phyloP scores from a whole-genome alignment of 2,113 vertebrate genomes.

The Odocoileus virginianus region DNA sequence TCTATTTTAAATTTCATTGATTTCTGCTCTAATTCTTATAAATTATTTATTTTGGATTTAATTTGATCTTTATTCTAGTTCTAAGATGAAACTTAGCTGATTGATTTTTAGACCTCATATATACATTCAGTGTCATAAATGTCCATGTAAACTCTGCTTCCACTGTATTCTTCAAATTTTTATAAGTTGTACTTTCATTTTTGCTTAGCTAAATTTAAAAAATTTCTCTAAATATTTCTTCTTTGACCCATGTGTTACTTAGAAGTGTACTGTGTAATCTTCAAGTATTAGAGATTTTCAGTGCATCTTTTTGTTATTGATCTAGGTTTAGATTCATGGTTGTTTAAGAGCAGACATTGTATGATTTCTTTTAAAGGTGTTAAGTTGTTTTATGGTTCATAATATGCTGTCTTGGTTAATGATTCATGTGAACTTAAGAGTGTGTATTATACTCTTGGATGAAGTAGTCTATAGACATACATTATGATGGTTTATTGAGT shows the following conservation, averaged over 20 bases:
- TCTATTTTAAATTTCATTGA: neutral
- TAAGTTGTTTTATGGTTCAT: neutral
- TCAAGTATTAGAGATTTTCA: neutral
- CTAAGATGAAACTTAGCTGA: neutral
- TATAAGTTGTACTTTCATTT: neutral
- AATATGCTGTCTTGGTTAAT: neutral
- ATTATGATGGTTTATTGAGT: neutral
- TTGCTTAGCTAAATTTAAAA: neutral
- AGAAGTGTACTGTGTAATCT: neutral
- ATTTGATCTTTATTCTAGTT: neutral
- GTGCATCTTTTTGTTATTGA: neutral
- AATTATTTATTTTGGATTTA: neutral
- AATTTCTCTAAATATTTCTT: neutral
- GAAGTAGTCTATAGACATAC: neutral
- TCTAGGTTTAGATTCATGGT: neutral
- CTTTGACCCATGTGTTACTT: neutral
- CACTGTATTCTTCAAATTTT: neutral
- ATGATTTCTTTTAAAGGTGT: neutral
- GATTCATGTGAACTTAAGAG: neutral
- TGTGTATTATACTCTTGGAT: neutral
- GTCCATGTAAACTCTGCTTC: neutral
- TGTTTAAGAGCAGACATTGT: neutral
- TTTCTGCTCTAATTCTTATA: neutral
- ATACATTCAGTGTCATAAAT: neutral
- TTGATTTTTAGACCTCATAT: neutral